phyloP scores from a whole-genome alignment of 2,888 invertebrate genomes.

The Tuta absoluta region DNA sequence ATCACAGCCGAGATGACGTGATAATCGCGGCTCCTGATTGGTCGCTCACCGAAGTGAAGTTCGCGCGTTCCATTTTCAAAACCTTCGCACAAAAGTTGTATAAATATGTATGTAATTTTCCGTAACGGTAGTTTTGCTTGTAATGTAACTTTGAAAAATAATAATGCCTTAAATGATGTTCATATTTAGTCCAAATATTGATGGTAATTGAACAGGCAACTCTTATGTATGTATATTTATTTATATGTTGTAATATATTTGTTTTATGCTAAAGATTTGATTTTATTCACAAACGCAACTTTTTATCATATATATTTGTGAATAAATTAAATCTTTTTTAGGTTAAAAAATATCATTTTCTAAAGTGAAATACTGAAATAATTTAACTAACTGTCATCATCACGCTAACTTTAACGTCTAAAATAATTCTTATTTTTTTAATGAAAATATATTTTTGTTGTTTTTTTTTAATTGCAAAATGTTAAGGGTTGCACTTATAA shows the following conservation, averaged over 20 bases:
- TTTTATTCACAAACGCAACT: neutral
- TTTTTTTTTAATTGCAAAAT: conserved; percentile 9
- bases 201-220: conserved; percentile 40
- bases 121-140: conserved; percentile 33
- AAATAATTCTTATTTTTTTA: conserved; percentile 11
- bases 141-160: conserved; percentile 32
- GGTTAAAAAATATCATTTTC: neutral
- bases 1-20: conserved; percentile 13
- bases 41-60: neutral
- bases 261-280: neutral
- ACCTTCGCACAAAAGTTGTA: conserved; percentile 35
- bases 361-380: neutral
- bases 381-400: conserved; percentile 8
- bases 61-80: conserved; percentile 19
- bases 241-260: conserved; percentile 19
- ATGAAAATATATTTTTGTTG: conserved; percentile 17
- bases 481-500: conserved; percentile 25
- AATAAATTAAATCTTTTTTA: neutral
- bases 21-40: conserved; percentile 8
- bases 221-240: conserved; percentile 21
- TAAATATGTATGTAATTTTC: conserved; percentile 38
- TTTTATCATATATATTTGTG: neutral
- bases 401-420: conserved; percentile 8
- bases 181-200: conserved; percentile 66
- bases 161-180: conserved; percentile 37